phyloP scores from a whole-genome alignment of 2,888 invertebrate genomes.

The Vannuccia rotundouncinata region DNA sequence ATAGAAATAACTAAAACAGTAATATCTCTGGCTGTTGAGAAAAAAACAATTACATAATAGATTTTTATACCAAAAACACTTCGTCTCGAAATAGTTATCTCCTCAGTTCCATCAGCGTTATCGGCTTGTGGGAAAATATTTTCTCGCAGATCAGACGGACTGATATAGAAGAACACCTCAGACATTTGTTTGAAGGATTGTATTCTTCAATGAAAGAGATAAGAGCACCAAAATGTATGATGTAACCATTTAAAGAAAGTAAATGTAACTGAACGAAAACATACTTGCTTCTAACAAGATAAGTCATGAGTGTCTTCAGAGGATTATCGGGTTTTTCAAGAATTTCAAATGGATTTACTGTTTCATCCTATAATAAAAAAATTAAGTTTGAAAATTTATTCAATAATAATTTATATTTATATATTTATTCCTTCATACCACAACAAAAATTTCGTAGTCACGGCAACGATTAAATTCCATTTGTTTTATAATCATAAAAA shows the following conservation, averaged over 20 bases:
- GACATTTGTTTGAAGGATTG: slow-evolving; percentile 7
- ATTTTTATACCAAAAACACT: slow-evolving; percentile 6
- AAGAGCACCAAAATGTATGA: neutral
- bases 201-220: neutral
- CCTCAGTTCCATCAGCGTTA: neutral
- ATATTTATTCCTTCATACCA: no score
- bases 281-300: neutral
- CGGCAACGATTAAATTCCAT: no score
- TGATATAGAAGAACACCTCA: neutral
- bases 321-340: neutral
- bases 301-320: neutral
- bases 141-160: neutral
- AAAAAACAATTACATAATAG: no score
- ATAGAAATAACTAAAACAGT: neutral
- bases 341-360: neutral
- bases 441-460: no score
- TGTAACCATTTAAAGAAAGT: neutral
- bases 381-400: no score
- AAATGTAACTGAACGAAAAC: neutral
- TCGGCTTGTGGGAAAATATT: neutral
- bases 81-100: neutral
- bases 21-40: no score
- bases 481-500: no score
- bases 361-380: neutral
- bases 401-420: no score